Evolutionary conservation across 2,797 vertebrate species (phyloP).

Genomic region (Bradypodion ventrale): DNA sequence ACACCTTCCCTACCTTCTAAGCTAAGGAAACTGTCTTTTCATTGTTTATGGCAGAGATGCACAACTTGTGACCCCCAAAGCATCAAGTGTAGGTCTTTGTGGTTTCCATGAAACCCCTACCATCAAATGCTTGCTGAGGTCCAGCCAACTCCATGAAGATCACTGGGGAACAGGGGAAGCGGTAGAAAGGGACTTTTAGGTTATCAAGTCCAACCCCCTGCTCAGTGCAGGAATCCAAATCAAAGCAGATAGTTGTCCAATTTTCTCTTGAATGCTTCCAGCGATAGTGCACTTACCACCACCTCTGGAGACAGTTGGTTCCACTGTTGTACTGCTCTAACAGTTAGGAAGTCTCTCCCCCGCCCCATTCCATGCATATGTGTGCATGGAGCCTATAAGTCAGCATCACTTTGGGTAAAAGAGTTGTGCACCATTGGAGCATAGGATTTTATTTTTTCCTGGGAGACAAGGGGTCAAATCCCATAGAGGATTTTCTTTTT

Average conservation of each 20-base stretch:
- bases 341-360: no score
- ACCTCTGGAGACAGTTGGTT: no score
- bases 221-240: no score
- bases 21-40: background rate
- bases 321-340: no score
- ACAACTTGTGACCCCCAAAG: background rate
- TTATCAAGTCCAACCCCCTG: no score
- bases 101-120: background rate
- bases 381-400: no score
- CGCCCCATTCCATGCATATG: no score
- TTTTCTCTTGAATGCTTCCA: no score
- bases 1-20: background rate
- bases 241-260: no score
- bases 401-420: background rate
- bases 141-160: background rate
- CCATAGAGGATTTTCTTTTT: background rate
- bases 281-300: no score
- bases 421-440: background rate
- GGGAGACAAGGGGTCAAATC: background rate
- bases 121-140: background rate
- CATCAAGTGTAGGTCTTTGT: background rate
- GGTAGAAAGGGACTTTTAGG: no score
- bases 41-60: background rate
- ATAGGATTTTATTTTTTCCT: background rate
- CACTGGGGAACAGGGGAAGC: background rate